Evolutionary conservation across 2,113 vertebrate genomes (phyloP).

Genomic region (Eulemur rufifrons): DNA sequence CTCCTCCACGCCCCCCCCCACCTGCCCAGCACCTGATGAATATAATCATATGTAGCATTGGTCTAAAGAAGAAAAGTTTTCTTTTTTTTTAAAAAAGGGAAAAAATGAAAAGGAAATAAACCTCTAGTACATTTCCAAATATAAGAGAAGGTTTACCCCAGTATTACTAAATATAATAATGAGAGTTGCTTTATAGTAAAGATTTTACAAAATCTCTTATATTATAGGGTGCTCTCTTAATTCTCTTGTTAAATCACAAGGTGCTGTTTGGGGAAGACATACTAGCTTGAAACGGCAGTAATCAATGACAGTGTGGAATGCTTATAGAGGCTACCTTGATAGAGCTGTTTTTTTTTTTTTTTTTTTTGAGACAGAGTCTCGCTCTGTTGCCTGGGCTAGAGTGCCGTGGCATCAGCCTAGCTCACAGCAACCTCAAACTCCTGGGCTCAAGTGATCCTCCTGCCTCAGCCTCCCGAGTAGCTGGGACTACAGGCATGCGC

Average conservation of each 20-base stretch:
- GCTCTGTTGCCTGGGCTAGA: too few relatives aligned
- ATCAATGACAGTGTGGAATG: background rate
- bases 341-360: background rate
- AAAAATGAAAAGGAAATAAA: slow-evolving; percentile 17
- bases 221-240: background rate
- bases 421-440: too few relatives aligned
- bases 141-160: background rate
- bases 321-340: slow-evolving; percentile 1
- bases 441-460: too few relatives aligned
- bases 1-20: too few relatives aligned
- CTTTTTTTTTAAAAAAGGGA: background rate
- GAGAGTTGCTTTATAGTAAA: background rate
- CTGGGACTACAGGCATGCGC: too few relatives aligned
- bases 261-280: background rate
- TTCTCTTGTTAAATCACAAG: slow-evolving; percentile 28
- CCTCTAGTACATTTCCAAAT: background rate
- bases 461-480: too few relatives aligned
- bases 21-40: too few relatives aligned
- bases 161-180: background rate
- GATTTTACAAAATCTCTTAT: background rate
- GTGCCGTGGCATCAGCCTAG: too few relatives aligned
- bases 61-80: background rate
- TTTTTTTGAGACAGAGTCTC: too few relatives aligned
- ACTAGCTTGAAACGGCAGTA: background rate
- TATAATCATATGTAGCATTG: background rate